These are phyloP conservation scores for Cylloceria caligata DNA, from an alignment of 2,888 invertebrate species.

Conservation along the genomic window DNA sequence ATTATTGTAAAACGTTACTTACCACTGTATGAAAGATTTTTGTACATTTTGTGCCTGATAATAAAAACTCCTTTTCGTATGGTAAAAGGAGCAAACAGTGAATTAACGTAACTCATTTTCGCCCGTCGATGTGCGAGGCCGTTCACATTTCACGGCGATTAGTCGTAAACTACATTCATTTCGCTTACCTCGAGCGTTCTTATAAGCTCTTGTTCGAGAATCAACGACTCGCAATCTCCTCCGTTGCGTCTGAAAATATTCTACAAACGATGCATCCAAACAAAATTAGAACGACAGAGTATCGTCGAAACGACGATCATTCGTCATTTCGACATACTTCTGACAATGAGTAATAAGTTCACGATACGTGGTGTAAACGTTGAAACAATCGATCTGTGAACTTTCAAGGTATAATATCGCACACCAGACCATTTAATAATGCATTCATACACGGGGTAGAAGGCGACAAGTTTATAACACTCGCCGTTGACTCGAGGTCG, in stretches of 20 bases:
- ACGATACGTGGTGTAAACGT: conserved; percentile 25
- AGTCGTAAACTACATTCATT: not conserved
- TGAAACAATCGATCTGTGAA: conserved; percentile 58
- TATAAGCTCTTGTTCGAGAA: not conserved
- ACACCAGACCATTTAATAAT: conserved; percentile 51
- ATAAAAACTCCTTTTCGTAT: conserved; percentile 30
- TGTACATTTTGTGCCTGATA: conserved; percentile 48
- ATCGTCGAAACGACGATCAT: not conserved
- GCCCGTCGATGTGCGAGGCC: not conserved
- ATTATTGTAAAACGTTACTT: conserved; percentile 47
- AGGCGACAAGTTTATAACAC: conserved; percentile 46
- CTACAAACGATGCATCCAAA: not conserved
- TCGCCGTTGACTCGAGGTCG: conserved; percentile 43
- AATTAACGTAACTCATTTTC: not conserved
- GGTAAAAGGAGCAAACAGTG: not conserved
- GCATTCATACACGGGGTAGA: conserved; percentile 39
- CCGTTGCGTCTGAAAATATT: conserved; percentile 7
- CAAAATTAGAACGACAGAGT: not conserved
- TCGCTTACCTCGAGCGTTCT: not conserved
- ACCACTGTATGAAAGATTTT: conserved; percentile 44
- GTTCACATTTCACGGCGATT: conserved; percentile 4
- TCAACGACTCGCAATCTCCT: not conserved
- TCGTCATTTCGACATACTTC: conserved; percentile 11
- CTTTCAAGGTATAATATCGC: conserved; percentile 49
- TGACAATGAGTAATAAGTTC: conserved; percentile 9